Evolutionary conservation across 1,140 invertebrate species (phyloP).

Genomic region (Saxidomus purpurata): DNA sequence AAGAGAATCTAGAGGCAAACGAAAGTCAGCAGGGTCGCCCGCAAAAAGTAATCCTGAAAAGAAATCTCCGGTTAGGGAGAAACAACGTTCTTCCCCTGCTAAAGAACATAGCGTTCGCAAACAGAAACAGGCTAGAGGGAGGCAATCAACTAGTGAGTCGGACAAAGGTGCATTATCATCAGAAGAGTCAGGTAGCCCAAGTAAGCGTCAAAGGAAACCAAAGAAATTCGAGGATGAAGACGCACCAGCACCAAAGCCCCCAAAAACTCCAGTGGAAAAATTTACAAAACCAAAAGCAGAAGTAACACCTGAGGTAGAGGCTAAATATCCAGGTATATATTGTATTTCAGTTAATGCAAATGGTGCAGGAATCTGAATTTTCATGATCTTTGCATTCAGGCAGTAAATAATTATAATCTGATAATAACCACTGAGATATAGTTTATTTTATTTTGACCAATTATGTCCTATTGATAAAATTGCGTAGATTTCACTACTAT

Average conservation of each 20-base stretch:
- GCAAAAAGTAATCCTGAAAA: not conserved
- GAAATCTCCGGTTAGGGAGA: slow-evolving; percentile 18
- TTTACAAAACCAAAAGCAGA: slow-evolving; percentile 36
- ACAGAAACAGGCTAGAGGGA: slow-evolving; percentile 32
- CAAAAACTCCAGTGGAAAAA: slow-evolving; percentile 44
- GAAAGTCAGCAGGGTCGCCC: not conserved
- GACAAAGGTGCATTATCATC: slow-evolving; percentile 15
- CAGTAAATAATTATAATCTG: too few species aligned
- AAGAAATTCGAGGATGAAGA: slow-evolving; percentile 69
- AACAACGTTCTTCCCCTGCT: not conserved
- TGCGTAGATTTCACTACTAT: too few species aligned
- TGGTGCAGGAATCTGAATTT: too few species aligned
- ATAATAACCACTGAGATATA: too few species aligned
- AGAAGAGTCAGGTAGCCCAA: slow-evolving; percentile 28
- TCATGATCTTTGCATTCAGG: too few species aligned
- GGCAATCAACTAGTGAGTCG: slow-evolving; percentile 54
- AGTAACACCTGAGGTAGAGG: slow-evolving; percentile 55
- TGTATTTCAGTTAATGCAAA: slow-evolving; percentile 53
- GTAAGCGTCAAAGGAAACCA: slow-evolving; percentile 73
- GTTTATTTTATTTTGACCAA: too few species aligned
- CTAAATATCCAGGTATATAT: slow-evolving; percentile 68
- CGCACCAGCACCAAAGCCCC: not conserved
- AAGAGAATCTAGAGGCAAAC: slow-evolving; percentile 31
- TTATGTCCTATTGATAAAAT: too few species aligned
- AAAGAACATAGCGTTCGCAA: not conserved